Base-by-base conservation (phyloP, 2,797 vertebrate genomes). In the Agapornis canus region DNA sequence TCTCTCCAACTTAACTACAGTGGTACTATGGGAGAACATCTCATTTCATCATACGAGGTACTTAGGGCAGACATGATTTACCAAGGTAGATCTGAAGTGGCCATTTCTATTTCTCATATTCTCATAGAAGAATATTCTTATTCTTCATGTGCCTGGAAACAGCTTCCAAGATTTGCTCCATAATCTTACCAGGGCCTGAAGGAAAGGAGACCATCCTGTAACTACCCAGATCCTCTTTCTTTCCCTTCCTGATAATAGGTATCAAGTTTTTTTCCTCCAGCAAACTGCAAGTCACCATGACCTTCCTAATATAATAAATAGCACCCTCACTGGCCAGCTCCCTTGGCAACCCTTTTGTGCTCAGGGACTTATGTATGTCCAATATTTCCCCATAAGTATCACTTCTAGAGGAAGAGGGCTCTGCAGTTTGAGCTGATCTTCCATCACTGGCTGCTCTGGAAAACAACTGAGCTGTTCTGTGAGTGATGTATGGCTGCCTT, bases 251-350 rank as follows among this genome's bases (percentile, higher is more conserved):
- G 47, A 57, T 11, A 61, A 59, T 5, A 70, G 11, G 1, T 45
- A 11, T 18, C 47, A 75, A 26, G 31, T 29, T 78, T 63, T 18
- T 18, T 68, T 66, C 72, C 52, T 61, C 14, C 19, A 71, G 27
- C 9, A 35, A 89, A 73, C 14, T 57, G 49, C n/a, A 48, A 29
- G 3, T 35, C 61, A 47, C 32, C 9, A 5, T 10, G 27, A 60
- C 21, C 32, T 48, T 82, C n/a, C n/a, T 22, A 59, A 51, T 32
- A n/a, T 15, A 51, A 79, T 17, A 60, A 78, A 60, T 17, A 65
- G 32, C n/a, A 70, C 19, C 17, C 17, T 45, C 0, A 0, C 42
- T 52, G 35, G 9, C 5, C 45, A 51, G 31, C 26, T 73, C 4
- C 26, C 32, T 81, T 73, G 73, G 22, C 40, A 86, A 2, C 4